A percentile compares a stretch with the other conserved stretches of the same genome.
Evolutionary conservation across 2,888 invertebrate genomes (phyloP).

Genomic region (Cerceris ruficornis): DNA sequence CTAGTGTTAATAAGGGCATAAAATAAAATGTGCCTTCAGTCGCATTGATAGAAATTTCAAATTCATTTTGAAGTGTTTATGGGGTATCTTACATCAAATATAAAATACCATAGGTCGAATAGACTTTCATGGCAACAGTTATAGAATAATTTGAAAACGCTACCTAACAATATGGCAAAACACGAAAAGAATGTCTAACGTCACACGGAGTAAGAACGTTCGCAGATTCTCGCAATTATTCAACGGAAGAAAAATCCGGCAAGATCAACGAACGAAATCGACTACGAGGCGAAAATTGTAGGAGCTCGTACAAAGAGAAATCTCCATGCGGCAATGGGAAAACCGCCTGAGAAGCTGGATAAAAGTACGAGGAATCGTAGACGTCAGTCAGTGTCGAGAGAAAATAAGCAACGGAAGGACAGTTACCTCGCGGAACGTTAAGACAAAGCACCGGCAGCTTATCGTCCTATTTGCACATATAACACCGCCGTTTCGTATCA

Average conservation of each 20-base stretch:
- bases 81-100: no score
- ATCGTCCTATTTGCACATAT: conserved; percentile 63
- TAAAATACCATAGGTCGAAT: no score
- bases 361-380: conserved; percentile 13
- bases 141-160: no score
- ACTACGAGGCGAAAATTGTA: neutral
- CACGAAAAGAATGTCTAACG: no score
- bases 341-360: conserved; percentile 1
- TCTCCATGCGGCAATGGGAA: neutral
- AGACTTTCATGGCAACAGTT: no score
- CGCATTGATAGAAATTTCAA: no score
- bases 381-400: conserved; percentile 13
- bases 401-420: conserved; percentile 17
- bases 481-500: conserved; percentile 59
- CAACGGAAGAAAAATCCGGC: neutral
- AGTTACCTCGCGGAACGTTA: conserved; percentile 17
- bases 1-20: no score
- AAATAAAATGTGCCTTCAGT: no score
- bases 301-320: neutral
- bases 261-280: neutral
- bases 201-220: no score
- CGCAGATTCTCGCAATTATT: no score
- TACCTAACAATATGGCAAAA: no score
- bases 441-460: conserved; percentile 60
- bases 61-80: no score